Evolutionary conservation across 2,797 vertebrate species (phyloP), one percentile per base, ranked within the genome.

Genomic region (Streptopelia turtur): DNA sequence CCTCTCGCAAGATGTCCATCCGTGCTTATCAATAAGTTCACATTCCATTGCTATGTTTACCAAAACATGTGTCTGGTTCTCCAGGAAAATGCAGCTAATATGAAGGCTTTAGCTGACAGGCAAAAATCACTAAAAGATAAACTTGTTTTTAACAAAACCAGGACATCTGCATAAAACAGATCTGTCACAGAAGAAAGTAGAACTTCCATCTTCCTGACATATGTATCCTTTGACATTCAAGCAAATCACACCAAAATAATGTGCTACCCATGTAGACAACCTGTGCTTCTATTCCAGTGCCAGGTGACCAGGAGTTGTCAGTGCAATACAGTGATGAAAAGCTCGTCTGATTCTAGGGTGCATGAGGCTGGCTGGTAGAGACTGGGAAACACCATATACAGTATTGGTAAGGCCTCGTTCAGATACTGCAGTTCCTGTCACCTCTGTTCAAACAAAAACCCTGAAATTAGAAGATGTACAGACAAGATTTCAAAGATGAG

Each of bases 171-270:
- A 75, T 47, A 69, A 84, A 83, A 80, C 37, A 78, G 75, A 86
- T 75, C 88, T 82, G 4, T 70, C 52, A 49, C 3, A 70, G 80
- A 88, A 81, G 41, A 77, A 91, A 91, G 35, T 50, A 14, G 30
- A 91, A 74, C 78, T 90, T 93, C 59, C 55, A n/a, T 80, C 45
- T 95, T 95, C 66, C 57, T 64, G 53, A 50, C 35, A 68, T 11
- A 64, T 1, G 2, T 30, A 21, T 71, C 25, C 47, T 95, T 88
- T 82, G 80, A 82, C 69, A 88, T 22, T 65, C 61, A 52, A 91
- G 55, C 17, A 52, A 86, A 89, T 81, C 63, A 55, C 17, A 5
- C 12, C 52, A 50, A 83, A 90, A 43, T 61, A 78, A 81, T 4
- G 0, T 10, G 50, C 35, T 72, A 50, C 74, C 80, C 33, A 7